phyloP scores from a whole-genome alignment of 64 coral and sea anemone species.

The Stylophora pistillata region DNA sequence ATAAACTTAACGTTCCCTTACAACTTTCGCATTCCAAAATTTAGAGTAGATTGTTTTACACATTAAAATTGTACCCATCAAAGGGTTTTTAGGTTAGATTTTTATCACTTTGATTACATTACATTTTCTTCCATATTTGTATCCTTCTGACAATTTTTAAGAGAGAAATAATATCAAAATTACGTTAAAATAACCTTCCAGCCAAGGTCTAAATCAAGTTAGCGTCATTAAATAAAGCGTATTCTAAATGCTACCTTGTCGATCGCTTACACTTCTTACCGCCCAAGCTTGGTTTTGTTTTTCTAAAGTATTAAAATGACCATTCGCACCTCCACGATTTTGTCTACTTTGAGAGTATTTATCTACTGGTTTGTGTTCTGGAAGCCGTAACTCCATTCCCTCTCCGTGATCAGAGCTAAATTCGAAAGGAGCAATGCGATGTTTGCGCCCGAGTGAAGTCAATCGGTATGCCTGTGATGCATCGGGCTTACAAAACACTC shows the following conservation, averaged over 20 bases:
- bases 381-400: slow-evolving; percentile 79
- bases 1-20: background rate
- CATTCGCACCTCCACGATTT: background rate
- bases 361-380: slow-evolving; percentile 86
- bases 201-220: background rate
- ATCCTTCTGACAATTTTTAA: background rate
- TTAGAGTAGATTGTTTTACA: background rate
- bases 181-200: background rate
- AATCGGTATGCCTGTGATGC: slow-evolving; percentile 91
- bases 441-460: slow-evolving; percentile 74
- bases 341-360: slow-evolving; percentile 18
- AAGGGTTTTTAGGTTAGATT: background rate
- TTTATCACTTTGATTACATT: background rate
- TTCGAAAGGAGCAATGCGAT: slow-evolving; percentile 79
- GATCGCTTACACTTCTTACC: slow-evolving; percentile 11
- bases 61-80: background rate
- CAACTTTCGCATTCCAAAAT: background rate
- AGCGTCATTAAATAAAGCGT: background rate
- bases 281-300: slow-evolving; percentile 59
- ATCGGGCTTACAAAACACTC: slow-evolving; percentile 87
- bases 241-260: slow-evolving; percentile 18
- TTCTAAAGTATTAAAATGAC: slow-evolving; percentile 33
- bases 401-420: slow-evolving; percentile 80
- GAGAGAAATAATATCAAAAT: background rate
- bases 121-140: background rate